Evolutionary conservation across 2,113 vertebrate species (phyloP), one percentile per base, ranked within the genome.

Genomic region (Poecile atricapillus): DNA sequence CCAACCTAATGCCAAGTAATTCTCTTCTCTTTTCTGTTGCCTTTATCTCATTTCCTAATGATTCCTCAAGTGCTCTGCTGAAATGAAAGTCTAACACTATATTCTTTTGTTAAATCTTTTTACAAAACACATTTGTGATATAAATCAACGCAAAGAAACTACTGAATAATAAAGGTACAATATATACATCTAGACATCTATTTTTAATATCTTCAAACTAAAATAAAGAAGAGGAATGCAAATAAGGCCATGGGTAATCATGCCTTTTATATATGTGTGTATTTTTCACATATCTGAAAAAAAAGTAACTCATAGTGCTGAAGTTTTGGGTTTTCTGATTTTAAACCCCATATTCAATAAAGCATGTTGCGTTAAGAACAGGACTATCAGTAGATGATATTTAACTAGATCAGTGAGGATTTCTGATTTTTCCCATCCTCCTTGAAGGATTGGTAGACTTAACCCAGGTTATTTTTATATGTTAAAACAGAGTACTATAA

Each of bases 31-130:
- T 79, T 92, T 92, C 65, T 76, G 15, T 80, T 91, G 82, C 76
- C 62, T 96, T 91, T 83, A 62, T 41, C 58, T 75, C 53, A 89
- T 93, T 93, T 96, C 71, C 70, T 90, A 92, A 85, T 78, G 89
- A 95, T 91, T 94, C 14, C 60, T 94, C 78, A 59, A 95, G 53
- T 73, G 82, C 56, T 91, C 43, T 83, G 18, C 60, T 92, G 67
- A 91, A 90, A 96, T 90, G 95, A 93, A 91, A 86, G 30, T n/a
- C 52, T 93, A 73, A 79, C 31, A 78, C 5, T 24, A n/a, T 64
- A 71, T 89, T 94, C 7, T 56, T 92, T 64, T 70, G 46, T 89
- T 63, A 75, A 90, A 65, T 78, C 33, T 85, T 89, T 91, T 86
- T 56, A 56, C 18, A 91, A 93, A 90, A 47, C 10, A 83, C 19